Conservation (phyloP, 2,113 vertebrate genomes). For the Hippocampus abdominalis region DNA sequence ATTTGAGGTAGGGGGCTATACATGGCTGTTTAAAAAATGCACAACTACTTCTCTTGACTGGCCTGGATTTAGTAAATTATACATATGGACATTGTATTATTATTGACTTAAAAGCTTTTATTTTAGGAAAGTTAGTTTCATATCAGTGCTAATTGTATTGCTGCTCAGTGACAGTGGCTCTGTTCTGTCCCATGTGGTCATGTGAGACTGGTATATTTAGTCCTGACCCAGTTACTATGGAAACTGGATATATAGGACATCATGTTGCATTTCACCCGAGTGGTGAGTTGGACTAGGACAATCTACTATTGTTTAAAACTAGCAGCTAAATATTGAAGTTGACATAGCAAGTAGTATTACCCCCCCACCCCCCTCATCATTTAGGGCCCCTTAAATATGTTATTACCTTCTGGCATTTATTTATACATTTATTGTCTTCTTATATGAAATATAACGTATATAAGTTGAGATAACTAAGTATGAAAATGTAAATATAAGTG, state of each 20-base stretch:
- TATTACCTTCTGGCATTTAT: neutral
- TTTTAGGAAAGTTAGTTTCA: conserved; percentile 4
- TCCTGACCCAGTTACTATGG: conserved; percentile 72
- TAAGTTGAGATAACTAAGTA: no score
- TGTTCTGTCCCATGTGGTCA: conserved; percentile 57
- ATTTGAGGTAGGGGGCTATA: conserved; percentile 83
- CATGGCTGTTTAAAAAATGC: neutral
- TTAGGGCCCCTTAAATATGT: neutral
- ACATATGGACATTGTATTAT: neutral
- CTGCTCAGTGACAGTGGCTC: conserved; percentile 50
- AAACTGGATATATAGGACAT: conserved; percentile 63
- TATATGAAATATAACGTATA: no score
- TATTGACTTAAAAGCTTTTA: neutral
- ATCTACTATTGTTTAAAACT: conserved; percentile 3
- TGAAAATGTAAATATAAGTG: no score
- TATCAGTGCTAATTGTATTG: conserved; percentile 50
- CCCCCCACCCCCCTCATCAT: neutral
- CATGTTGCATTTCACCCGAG: conserved; percentile 34
- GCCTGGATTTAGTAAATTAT: neutral
- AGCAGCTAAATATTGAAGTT: neutral
- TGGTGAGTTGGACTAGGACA: conserved; percentile 22
- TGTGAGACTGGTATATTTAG: conserved; percentile 71
- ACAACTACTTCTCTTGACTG: neutral
- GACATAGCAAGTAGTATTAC: neutral
- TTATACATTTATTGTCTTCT: no score